Conservation (phyloP, 1,140 invertebrate genomes). For the Leptinotarsa texana region DNA sequence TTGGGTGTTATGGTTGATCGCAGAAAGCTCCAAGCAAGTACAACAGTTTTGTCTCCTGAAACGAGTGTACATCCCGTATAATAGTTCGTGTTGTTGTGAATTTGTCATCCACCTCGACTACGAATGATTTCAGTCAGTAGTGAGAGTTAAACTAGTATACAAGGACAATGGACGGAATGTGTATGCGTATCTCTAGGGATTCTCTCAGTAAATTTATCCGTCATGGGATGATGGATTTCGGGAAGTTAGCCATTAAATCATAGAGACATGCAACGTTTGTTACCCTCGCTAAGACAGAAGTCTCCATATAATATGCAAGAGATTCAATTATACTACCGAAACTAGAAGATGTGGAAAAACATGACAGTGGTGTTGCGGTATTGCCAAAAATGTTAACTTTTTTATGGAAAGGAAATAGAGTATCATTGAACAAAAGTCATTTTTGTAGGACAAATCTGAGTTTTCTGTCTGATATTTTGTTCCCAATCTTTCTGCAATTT, state of each 20-base stretch:
- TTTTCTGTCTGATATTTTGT: neutral
- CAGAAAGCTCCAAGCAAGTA: too few species aligned
- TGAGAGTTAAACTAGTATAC: constrained; percentile 4
- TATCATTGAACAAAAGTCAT: neutral
- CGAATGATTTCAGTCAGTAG: neutral
- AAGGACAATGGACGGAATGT: constrained; percentile 16
- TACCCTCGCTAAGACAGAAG: constrained; percentile 23
- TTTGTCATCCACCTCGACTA: neutral
- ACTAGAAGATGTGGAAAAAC: neutral
- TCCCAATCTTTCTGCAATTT: neutral
- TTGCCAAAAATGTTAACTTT: neutral
- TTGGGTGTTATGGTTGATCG: too few species aligned
- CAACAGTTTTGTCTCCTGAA: too few species aligned
- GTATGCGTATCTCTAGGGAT: constrained; percentile 18
- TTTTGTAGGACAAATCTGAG: neutral
- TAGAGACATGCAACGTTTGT: constrained; percentile 29
- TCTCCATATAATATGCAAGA: constrained; percentile 24
- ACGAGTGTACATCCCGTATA: too few species aligned
- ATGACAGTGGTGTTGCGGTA: neutral
- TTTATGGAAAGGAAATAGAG: neutral
- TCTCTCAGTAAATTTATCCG: constrained; percentile 36
- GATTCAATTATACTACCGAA: constrained; percentile 21
- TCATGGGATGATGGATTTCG: constrained; percentile 33
- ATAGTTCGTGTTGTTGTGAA: neutral
- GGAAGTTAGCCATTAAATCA: constrained; percentile 34